A percentile compares a stretch with the other conserved stretches of the same genome.
These are phyloP conservation scores for Axinella damicornis DNA, from an alignment of 37 sponge, comb jelly and placozoan species.

Conservation along the genomic window DNA sequence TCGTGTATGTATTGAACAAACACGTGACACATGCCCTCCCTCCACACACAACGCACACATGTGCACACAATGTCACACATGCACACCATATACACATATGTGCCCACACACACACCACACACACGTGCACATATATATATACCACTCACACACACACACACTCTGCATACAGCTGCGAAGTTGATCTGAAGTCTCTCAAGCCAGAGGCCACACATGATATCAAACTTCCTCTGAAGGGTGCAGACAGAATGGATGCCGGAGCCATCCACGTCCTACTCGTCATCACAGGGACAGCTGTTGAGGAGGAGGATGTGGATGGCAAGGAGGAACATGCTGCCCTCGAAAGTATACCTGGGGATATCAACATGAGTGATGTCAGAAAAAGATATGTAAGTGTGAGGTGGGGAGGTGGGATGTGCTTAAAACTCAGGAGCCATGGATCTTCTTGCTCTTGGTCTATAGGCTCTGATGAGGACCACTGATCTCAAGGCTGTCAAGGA, in stretches of 20 bases:
- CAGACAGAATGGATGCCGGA: slow-evolving; percentile 33
- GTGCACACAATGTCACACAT: too few species aligned
- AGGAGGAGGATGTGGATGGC: slow-evolving; percentile 16
- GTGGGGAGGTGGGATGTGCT: not conserved
- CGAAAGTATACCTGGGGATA: too few species aligned
- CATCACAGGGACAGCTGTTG: slow-evolving; percentile 56
- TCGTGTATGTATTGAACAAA: too few species aligned
- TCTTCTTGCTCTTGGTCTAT: not conserved
- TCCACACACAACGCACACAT: too few species aligned
- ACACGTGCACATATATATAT: not conserved
- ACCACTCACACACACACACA: too few species aligned
- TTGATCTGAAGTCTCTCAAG: slow-evolving; percentile 44
- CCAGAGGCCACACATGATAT: slow-evolving; percentile 65
- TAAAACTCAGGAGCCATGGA: too few species aligned
- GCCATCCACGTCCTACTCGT: slow-evolving; percentile 55
- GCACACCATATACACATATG: too few species aligned
- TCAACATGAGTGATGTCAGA: not conserved
- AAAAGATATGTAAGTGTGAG: slow-evolving; percentile 59
- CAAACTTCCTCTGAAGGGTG: slow-evolving; percentile 36
- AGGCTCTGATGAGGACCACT: slow-evolving; percentile 26
- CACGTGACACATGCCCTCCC: too few species aligned
- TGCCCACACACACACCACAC: slow-evolving; percentile 24
- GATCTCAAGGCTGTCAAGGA: slow-evolving; percentile 41
- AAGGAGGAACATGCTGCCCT: too few species aligned
- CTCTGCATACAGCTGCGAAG: slow-evolving; percentile 49